Evolutionary conservation across 1,140 invertebrate species (phyloP).

Genomic region (Hesperophylax magnus): DNA sequence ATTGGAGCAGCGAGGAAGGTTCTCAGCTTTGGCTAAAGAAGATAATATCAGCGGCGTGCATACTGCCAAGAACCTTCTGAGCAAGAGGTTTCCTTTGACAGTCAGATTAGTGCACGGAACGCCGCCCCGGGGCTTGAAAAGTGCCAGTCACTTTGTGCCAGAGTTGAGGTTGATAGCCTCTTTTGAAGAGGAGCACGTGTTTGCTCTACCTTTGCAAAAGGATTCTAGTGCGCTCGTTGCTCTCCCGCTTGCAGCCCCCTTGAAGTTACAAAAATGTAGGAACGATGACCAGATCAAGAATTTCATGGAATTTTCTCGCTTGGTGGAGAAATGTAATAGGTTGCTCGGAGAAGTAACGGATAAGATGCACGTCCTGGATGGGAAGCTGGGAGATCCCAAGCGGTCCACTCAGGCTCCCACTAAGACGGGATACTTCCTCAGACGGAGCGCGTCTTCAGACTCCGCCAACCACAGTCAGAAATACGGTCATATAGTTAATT

Average conservation of each 20-base stretch:
- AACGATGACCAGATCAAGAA: constrained; percentile 87
- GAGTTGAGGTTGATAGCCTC: constrained; percentile 87
- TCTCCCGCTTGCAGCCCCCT: constrained; percentile 86
- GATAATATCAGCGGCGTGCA: constrained; percentile 95
- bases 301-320: constrained; percentile 84
- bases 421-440: constrained; percentile 75
- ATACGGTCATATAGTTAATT: constrained; percentile 61
- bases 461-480: constrained; percentile 73
- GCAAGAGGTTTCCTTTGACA: constrained; percentile 90
- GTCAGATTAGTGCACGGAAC: constrained; percentile 92
- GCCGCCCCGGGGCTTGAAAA: constrained; percentile 84
- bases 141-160: constrained; percentile 84
- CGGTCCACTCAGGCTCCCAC: constrained; percentile 68
- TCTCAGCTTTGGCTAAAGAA: constrained; percentile 90
- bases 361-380: constrained; percentile 84
- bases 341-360: constrained; percentile 88
- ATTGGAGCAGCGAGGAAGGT: constrained; percentile 89
- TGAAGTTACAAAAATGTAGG: constrained; percentile 87
- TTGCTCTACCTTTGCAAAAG: constrained; percentile 86
- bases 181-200: constrained; percentile 89
- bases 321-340: constrained; percentile 84
- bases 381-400: constrained; percentile 80
- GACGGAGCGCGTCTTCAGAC: constrained; percentile 82
- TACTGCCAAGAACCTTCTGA: constrained; percentile 86
- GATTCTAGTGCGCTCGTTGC: constrained; percentile 84